Evolutionary conservation across 2,113 vertebrate species (phyloP), one percentile per base, ranked within the genome.

Genomic region (Nycticryphes semicollaris): DNA sequence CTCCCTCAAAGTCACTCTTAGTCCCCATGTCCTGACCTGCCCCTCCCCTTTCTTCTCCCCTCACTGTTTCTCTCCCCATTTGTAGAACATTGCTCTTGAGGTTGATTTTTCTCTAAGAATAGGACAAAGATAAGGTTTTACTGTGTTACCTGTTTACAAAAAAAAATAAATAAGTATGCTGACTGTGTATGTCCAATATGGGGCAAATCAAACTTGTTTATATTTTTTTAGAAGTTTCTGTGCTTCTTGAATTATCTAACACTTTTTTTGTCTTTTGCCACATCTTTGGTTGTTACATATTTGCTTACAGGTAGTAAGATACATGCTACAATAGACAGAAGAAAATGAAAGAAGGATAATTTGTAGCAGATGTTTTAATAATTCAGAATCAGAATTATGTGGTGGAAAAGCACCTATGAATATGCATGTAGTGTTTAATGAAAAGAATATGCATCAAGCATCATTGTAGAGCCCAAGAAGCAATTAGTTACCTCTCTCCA

Each of bases 21-120:
- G 35, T 66, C 54, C 33, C 35, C 0, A 0, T 35, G 47, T 63
- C 41, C 30, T 1, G 1, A 66, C 37, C 41, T 81, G 18, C 4
- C 9, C 35, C 15, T 87, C 11, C 9, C 8, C 43, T 9, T 10
- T 31, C 20, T 69, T 16, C 10, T 21, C 6, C 3, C 5, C 5
- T 3, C 28, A 35, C 2, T 11, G 13, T 6, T 25, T n/a, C 16
- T 21, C 18, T 9, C 22, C 6, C 10, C 15, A 18, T 39, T 62
- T 12, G 5, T 5, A 68, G 51, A 79, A 56, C 27, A 73, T 66
- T 68, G 37, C n/a, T 78, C 28, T 93, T 88, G 14, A 47, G 21
- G 35, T 69, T 87, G 21, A 43, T 69, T 84, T 64, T 87, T 74
- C 39, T 92, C 41, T 81, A 19, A 59, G 31, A 70, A 7, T 81